Percentiles rank a stretch among this genome's conserved stretches.
Evolutionary conservation across 2,113 vertebrate genomes (phyloP).

Genomic region (Psilopsiagon aurifrons): DNA sequence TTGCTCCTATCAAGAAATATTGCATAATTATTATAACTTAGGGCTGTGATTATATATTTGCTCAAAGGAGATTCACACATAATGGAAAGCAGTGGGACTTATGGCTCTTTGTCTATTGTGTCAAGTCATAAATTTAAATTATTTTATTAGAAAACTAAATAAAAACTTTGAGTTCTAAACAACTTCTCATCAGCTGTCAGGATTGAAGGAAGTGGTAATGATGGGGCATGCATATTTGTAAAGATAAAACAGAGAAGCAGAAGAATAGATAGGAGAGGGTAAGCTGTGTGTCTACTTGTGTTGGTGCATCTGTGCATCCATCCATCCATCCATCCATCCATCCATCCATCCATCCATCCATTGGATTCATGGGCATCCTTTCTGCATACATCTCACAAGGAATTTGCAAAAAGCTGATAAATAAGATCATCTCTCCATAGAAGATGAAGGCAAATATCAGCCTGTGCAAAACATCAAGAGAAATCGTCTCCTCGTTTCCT

Average conservation of each 20-base stretch:
- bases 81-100: constrained; percentile 32
- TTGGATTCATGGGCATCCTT: not conserved
- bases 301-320: not conserved
- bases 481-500: not conserved
- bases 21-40: constrained; percentile 71
- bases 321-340: not conserved
- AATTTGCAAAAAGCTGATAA: not conserved
- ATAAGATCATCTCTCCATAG: not conserved
- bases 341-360: not conserved
- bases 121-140: constrained; percentile 48
- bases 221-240: not conserved
- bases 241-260: not conserved
- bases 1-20: constrained; percentile 69
- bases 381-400: not conserved
- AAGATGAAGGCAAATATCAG: not conserved
- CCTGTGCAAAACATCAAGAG: not conserved
- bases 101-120: constrained; percentile 41
- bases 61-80: constrained; percentile 41
- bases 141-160: constrained; percentile 62
- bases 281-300: not conserved
- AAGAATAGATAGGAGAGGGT: not conserved
- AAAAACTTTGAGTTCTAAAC: constrained; percentile 25
- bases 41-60: constrained; percentile 68
- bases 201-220: not conserved
- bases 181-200: not conserved